Percentiles rank a stretch among this genome's conserved stretches.
Conservation (phyloP, 2,113 vertebrate species). For the Odontesthes bonariensis region DNA sequence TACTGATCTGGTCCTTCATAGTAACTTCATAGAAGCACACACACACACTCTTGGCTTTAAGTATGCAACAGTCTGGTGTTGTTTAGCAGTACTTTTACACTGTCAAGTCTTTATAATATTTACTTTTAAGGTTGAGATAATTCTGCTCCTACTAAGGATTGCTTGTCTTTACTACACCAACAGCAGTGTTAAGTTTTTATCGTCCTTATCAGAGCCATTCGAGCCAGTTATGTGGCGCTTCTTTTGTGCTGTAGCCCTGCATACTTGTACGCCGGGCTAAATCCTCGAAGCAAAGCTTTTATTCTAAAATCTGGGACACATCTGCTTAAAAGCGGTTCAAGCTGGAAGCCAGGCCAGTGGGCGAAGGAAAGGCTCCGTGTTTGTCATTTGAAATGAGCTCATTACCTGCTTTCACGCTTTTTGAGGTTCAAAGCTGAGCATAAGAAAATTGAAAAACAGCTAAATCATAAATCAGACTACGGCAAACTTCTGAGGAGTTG, state of each 20-base stretch:
- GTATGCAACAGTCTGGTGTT: background rate
- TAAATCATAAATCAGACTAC: background rate
- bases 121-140: background rate
- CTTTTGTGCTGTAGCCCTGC: background rate
- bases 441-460: constrained; percentile 3
- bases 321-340: constrained; percentile 21
- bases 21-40: background rate
- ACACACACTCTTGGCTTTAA: background rate
- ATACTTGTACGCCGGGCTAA: background rate
- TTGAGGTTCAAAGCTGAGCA: background rate
- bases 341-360: constrained; percentile 4
- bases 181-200: constrained; percentile 1
- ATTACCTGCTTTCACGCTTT: background rate
- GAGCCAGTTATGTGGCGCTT: background rate
- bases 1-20: no score
- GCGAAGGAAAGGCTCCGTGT: background rate
- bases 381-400: background rate
- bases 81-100: background rate
- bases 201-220: background rate
- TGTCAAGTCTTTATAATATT: background rate
- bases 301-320: constrained; percentile 2
- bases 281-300: constrained; percentile 4
- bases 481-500: background rate
- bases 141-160: no score
- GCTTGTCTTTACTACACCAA: no score